Evolutionary conservation across 2,888 invertebrate genomes (phyloP), one percentile per base, ranked within the genome.

Genomic region (Drosophila cognata): DNA sequence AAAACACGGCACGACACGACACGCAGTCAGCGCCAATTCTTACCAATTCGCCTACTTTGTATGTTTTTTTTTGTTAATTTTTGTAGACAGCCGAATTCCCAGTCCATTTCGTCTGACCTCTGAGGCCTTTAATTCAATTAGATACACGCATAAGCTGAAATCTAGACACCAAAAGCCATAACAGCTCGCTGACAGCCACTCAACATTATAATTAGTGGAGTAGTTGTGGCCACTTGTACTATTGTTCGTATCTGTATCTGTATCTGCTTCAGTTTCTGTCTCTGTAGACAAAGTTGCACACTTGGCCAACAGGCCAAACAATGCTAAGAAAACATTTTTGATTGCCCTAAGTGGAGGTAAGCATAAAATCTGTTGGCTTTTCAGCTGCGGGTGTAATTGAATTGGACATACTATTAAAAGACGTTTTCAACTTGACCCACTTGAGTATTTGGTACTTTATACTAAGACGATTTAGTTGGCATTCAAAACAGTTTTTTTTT

Each of bases 121-220:
- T 84, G 60, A 33, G 59, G 57, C 57, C 18, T 51, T 77, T 78
- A 84, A 90, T 87, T 87, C 73, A 87, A 87, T 87, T 87, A 89
- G 66, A 70, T 35, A 82, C 76, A 88, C 69, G 81, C 77, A 83
- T 65, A 66, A 38, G 68, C 60, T 51, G 31, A 33, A 56, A 74
- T 28, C 58, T 36, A 68, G 64, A 75, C 64, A 50, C 65, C 53
- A 65, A 66, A 53, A 82, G 13, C 21, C 28, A 58, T 18, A 70
- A 63, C 65, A 46, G 67, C 56, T 5, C n/a, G 61, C 68, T 60
- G 73, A 73, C 77, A 73, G 78, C 72, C 59, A 53, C 67, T 65
- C 68, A 80, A 65, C 50, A 55, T 78, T 35, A 58, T 70, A 81
- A 79, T 83, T 88, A 86, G 81, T 79, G 73, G 53, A 71, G 59